Percentiles rank a stretch among this genome's conserved stretches.
These are phyloP conservation scores for Cavia porcellus DNA, from an alignment of 2,113 vertebrate genomes.

Conservation along the genomic window DNA sequence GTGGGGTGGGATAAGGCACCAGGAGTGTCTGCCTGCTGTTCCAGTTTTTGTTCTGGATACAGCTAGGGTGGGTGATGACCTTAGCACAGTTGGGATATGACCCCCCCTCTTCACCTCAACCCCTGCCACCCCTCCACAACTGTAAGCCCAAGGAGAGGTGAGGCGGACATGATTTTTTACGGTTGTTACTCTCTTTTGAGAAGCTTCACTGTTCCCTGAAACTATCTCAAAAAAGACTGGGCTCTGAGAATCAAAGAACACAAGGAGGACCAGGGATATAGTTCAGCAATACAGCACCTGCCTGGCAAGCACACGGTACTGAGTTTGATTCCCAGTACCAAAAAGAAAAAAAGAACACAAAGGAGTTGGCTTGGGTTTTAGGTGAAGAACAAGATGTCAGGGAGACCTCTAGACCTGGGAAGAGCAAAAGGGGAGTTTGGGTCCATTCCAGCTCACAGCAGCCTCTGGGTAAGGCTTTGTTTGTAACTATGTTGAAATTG, in stretches of 20 bases:
- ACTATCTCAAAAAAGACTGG: slow-evolving; percentile 34
- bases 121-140: background rate
- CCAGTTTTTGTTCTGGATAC: slow-evolving; percentile 58
- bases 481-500: background rate
- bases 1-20: background rate
- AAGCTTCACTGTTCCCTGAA: background rate
- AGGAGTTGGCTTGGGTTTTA: background rate
- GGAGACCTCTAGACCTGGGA: background rate
- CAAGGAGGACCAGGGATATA: background rate
- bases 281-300: too few species aligned
- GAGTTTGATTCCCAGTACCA: too few species aligned
- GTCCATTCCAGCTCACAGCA: background rate
- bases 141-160: background rate
- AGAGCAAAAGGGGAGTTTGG: background rate
- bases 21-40: slow-evolving; percentile 28
- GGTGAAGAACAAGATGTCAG: slow-evolving; percentile 1
- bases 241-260: slow-evolving; percentile 18
- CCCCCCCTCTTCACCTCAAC: background rate
- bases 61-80: background rate
- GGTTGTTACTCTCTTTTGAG: background rate
- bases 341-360: too few species aligned
- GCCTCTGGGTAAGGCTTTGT: background rate
- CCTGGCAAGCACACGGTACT: too few species aligned
- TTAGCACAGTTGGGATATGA: background rate
- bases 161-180: background rate